Evolutionary conservation across 2,113 vertebrate genomes (phyloP).

Genomic region (Parus major): DNA sequence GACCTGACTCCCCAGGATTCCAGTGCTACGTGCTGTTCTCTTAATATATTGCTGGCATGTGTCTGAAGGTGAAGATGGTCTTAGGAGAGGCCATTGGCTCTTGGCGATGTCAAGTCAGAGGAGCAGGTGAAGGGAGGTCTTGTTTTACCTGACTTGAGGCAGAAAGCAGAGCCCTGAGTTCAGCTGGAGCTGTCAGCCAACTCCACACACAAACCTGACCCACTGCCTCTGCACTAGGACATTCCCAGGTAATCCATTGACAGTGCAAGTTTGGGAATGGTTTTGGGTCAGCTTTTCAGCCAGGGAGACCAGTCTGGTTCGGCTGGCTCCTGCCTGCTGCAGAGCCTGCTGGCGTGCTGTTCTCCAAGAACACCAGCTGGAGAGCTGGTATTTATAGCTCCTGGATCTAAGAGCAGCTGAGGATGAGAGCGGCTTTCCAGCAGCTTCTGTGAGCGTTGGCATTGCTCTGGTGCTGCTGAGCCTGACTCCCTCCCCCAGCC

Average conservation of each 20-base stretch:
- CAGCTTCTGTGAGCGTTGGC: slow-evolving; percentile 57
- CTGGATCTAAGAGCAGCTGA: slow-evolving; percentile 70
- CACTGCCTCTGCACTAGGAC: rapidly evolving
- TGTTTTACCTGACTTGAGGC: neutral
- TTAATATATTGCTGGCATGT: neutral
- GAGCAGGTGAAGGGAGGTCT: neutral
- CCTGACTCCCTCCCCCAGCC: slow-evolving; percentile 27
- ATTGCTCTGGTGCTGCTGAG: neutral
- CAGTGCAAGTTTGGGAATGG: neutral
- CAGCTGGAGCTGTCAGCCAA: neutral
- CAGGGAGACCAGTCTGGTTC: neutral
- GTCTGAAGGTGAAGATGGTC: neutral
- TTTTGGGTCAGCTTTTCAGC: neutral
- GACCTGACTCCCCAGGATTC: neutral
- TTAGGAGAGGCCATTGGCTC: neutral
- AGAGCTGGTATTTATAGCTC: slow-evolving; percentile 70
- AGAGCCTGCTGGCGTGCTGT: slow-evolving; percentile 28
- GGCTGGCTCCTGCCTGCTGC: neutral
- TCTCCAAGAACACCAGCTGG: slow-evolving; percentile 55
- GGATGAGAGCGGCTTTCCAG: slow-evolving; percentile 64
- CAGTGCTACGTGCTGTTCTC: neutral
- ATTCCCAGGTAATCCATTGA: rapidly evolving
- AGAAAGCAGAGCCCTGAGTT: neutral
- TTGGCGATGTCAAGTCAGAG: neutral
- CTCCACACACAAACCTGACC: neutral